A percentile compares a stretch with the other conserved stretches of the same genome.
These are phyloP conservation scores for Polydrusus tereticollis DNA, from an alignment of 2,888 invertebrate genomes.

Conservation along the genomic window DNA sequence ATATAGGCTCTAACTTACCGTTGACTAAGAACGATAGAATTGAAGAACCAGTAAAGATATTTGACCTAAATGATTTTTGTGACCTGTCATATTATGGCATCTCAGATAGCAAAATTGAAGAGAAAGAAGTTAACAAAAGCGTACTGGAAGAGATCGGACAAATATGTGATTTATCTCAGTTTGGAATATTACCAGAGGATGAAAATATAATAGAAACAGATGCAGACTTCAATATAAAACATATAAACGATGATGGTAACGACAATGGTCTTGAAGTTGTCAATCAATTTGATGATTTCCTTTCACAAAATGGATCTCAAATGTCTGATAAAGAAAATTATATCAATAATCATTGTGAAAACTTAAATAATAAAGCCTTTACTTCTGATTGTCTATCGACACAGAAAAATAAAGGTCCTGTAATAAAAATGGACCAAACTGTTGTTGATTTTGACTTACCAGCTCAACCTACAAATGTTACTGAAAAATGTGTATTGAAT, in stretches of 20 bases:
- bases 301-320: neutral
- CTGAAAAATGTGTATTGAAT: neutral
- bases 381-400: too few species aligned
- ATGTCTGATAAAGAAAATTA: neutral
- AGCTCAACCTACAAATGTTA: neutral
- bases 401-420: neutral
- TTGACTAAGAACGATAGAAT: neutral
- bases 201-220: neutral
- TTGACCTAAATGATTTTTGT: conserved; percentile 50
- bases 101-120: neutral
- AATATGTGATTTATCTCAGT: conserved; percentile 55
- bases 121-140: neutral
- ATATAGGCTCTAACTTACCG: neutral
- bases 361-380: neutral
- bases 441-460: conserved; percentile 8
- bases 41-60: neutral
- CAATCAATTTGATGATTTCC: neutral
- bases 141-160: conserved; percentile 39
- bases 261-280: neutral
- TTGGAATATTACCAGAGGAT: conserved; percentile 47
- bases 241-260: neutral
- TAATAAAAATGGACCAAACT: neutral
- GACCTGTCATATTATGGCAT: conserved; percentile 53
- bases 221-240: neutral
- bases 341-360: neutral